Evolutionary conservation across 2,113 vertebrate genomes (phyloP).

Genomic region (Xenus cinereus): DNA sequence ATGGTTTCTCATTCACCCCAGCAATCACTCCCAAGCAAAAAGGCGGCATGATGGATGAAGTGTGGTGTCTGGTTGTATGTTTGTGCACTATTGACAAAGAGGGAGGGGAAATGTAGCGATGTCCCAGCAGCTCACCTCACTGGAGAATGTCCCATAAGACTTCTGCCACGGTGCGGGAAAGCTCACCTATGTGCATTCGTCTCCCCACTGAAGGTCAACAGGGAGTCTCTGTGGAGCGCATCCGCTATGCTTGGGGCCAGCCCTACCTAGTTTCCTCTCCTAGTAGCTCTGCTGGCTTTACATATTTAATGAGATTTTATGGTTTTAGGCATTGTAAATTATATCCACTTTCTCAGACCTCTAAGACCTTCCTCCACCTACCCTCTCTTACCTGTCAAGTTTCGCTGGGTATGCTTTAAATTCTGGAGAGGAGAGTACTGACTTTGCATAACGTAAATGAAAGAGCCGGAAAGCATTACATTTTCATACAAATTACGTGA

Average conservation of each 20-base stretch:
- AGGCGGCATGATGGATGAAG: not conserved
- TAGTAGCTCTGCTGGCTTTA: conserved; percentile 36
- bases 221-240: not conserved
- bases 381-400: conserved; percentile 73
- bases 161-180: not conserved
- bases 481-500: conserved; percentile 38
- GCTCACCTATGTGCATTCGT: not conserved
- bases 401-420: conserved; percentile 71
- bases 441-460: conserved; percentile 57
- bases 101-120: not conserved
- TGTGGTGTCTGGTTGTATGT: not conserved
- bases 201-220: conserved; percentile 24
- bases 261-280: conserved; percentile 23
- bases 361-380: conserved; percentile 49
- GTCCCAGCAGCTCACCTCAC: not conserved
- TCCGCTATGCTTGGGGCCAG: not conserved
- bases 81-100: not conserved
- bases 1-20: not conserved
- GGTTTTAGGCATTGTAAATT: conserved; percentile 63
- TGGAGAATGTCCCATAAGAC: not conserved
- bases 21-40: not conserved
- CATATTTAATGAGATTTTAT: conserved; percentile 64
- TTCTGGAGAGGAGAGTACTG: conserved; percentile 58
- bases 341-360: conserved; percentile 56
- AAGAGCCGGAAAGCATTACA: not conserved